Conservation (phyloP, 2,888 invertebrate genomes). For the Agrenia bidenticulata region DNA sequence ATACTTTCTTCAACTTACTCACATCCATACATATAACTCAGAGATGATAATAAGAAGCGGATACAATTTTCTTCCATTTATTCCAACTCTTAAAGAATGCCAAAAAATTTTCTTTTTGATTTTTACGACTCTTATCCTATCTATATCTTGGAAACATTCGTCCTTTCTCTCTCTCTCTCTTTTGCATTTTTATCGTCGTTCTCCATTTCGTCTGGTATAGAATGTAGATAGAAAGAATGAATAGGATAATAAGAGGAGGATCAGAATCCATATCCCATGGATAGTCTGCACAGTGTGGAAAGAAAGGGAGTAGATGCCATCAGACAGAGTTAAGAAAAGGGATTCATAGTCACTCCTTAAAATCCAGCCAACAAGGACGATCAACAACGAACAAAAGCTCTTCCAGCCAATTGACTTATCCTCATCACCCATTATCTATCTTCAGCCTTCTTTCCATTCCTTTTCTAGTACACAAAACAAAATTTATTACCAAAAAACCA, state of each 20-base stretch:
- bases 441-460: conserved; percentile 20
- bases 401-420: conserved; percentile 48
- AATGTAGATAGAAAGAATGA: too few species aligned
- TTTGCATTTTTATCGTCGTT: conserved; percentile 27
- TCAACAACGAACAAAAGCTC: conserved; percentile 25
- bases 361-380: conserved; percentile 7
- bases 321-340: too few species aligned
- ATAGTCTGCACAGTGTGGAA: too few species aligned
- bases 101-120: conserved; percentile 43
- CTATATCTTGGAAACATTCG: conserved; percentile 34
- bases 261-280: too few species aligned
- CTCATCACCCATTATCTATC: conserved; percentile 44
- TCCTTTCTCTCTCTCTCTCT: conserved; percentile 26
- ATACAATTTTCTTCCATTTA: conserved; percentile 46
- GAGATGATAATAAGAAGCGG: conserved; percentile 15
- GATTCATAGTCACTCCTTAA: too few species aligned
- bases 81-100: conserved; percentile 40
- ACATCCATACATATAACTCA: background rate
- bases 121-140: conserved; percentile 46
- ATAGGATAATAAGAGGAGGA: too few species aligned
- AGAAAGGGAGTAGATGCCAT: too few species aligned
- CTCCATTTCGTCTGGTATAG: conserved; percentile 8
- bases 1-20: conserved; percentile 25
- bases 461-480: conserved; percentile 24
- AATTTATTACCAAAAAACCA: conserved; percentile 31